Base-by-base conservation (phyloP, 2,113 vertebrate genomes). In the Colinus virginianus region DNA sequence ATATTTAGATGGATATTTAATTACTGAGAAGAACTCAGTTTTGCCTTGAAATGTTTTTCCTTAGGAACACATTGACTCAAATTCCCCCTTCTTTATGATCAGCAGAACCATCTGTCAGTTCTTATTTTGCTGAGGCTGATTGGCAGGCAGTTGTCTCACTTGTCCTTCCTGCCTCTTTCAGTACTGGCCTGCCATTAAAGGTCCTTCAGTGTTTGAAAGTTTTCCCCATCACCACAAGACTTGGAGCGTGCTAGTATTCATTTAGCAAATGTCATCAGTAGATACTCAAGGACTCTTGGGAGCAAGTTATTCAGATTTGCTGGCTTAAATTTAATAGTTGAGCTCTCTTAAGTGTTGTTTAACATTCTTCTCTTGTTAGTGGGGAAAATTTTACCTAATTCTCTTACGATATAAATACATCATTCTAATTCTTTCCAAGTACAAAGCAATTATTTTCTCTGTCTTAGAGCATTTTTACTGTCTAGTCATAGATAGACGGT, bases 341-440 rank as follows among this genome's bases (percentile, higher is more conserved):
- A 90, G 55, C n/a, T 6, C 12, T 77, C 13, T 36, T 63, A 49
- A 78, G 74, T 70, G 20, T 84, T 93, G 43, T 62, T 90, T 61
- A 70, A 70, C 12, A 11, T 94, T 88, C 22, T 79, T 86, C 46
- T 91, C 66, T 42, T 91, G 30, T 79, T 78, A 55, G 23, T 68
- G 21, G 28, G 63, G 79, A 93, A 93, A 86, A 49, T 51, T 66
- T 70, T 88, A 66, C 34, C 45, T 94, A 90, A 95, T 92, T 93
- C 51, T 88, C 42, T 34, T 93, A 5, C 85, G 49, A 77, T 79
- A 86, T 51, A 68, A 91, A 84, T 58, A 25, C 48, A 77, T 77
- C 3, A 26, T 86, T 85, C 51, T 80, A 48, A 72, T 79, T 90
- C 26, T 90, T 93, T 94, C 71, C 85, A 83, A 88, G 36, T 68